Base-by-base conservation (phyloP, 1,140 invertebrate species). In the Tenebrio molitor region DNA sequence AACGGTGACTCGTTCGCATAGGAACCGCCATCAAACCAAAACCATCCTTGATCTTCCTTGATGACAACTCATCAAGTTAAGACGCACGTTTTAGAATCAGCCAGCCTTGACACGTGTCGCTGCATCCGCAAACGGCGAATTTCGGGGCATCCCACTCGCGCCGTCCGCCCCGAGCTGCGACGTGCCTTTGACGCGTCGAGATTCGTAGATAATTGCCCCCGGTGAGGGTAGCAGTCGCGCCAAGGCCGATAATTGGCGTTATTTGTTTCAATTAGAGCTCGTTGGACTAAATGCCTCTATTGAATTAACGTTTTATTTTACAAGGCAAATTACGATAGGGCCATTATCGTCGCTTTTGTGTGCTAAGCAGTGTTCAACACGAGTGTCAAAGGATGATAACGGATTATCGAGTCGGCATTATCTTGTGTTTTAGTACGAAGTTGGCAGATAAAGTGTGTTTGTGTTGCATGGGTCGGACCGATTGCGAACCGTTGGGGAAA, bases 371-470 rank as follows among this genome's bases (percentile, higher is more conserved):
- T 76, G 75, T 76, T 76, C 73, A 58, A 76, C 75, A 76, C 58
- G 73, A 75, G 75, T 76, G 75, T 76, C 67, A 64, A 68, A 50
- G 34, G 33, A 29, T 46, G 75, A 76, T 76, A 76, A 76, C 53
- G 53, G 72, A 69, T 74, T 74, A 74, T 74, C 72, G 63, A 23
- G 2, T 14, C n/a, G 10, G n/a, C 5, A 14, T 15, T 58, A 58
- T 58, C 50, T 58, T 58, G 8, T 58, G 50, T 58, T 58, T 50
- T 58, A 58, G 17, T 4, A 8, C 25, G 25, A 15, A 58, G 23
- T 29, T 58, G 50, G 8, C 23, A 58, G 50, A 58, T 58, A 58
- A 58, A 29, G 12, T 12, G 8, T 58, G 21, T 21, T 58, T 58
- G 50, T 14, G 50, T 14, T 58, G 23, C n/a, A 29, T 10, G 8